phyloP scores from a whole-genome alignment of 2,113 vertebrate genomes.

The Osmerus eperlanus region DNA sequence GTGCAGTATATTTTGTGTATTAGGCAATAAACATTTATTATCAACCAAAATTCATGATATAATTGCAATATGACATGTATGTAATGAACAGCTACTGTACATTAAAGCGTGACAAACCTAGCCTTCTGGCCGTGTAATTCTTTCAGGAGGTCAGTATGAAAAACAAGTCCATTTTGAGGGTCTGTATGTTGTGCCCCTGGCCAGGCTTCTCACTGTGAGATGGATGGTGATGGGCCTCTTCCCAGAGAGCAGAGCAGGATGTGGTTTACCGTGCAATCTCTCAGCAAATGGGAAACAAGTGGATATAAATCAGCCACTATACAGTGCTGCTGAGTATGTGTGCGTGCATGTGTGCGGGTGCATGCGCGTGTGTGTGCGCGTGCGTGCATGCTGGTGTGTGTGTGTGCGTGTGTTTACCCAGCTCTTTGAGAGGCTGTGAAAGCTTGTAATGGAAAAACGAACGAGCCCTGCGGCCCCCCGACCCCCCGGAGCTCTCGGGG shows the following conservation, averaged over 20 bases:
- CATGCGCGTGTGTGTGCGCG: not conserved
- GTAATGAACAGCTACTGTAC: no score
- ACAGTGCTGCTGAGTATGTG: not conserved
- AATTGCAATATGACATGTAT: no score
- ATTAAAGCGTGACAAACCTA: no score
- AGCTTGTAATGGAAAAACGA: constrained; percentile 2
- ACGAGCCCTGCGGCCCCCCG: constrained; percentile 6
- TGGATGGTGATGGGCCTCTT: constrained; percentile 11
- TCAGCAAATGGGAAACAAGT: constrained; percentile 10
- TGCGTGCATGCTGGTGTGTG: not conserved
- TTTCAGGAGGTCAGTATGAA: no score
- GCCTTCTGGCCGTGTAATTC: no score
- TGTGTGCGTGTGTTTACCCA: not conserved
- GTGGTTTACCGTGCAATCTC: constrained; percentile 29
- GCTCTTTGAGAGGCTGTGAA: not conserved
- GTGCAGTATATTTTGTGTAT: no score
- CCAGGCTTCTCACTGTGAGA: not conserved
- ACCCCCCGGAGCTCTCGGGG: constrained; percentile 3
- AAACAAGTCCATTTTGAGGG: not conserved
- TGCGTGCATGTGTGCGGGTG: constrained; percentile 6
- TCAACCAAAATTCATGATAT: no score
- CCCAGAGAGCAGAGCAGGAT: constrained; percentile 6
- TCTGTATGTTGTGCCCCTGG: not conserved
- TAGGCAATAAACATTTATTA: no score
- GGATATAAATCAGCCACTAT: constrained; percentile 11